A percentile compares a stretch with the other conserved stretches of the same genome.
These are phyloP conservation scores for Hypsibius dujardini DNA, from an alignment of 1,140 invertebrate genomes.

Conservation along the genomic window DNA sequence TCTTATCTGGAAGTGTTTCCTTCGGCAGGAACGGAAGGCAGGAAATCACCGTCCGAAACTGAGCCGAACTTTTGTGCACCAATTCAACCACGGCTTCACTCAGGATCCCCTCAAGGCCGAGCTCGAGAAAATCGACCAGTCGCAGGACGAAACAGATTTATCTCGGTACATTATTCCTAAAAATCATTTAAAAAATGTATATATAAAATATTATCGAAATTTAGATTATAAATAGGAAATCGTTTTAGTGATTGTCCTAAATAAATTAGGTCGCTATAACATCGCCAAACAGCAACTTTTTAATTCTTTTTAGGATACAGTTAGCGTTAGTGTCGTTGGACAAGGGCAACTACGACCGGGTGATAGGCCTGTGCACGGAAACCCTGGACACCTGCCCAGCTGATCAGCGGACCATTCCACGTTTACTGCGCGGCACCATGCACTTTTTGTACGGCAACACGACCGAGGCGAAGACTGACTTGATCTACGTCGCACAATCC, in stretches of 20 bases:
- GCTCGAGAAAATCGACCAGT: background rate
- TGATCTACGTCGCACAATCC: background rate
- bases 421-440: background rate
- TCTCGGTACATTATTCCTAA: no score
- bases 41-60: background rate
- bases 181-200: no score
- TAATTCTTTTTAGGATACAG: no score
- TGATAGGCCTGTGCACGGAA: background rate
- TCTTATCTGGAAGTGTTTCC: background rate
- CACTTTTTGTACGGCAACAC: background rate
- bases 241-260: no score
- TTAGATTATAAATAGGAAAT: no score
- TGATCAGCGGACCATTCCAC: background rate
- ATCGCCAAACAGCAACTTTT: no score
- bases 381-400: background rate
- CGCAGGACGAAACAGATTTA: no score
- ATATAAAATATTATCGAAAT: no score
- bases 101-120: background rate
- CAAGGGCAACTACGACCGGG: background rate
- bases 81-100: constrained; percentile 9
- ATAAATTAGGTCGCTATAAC: no score
- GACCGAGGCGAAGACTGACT: background rate
- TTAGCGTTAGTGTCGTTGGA: background rate
- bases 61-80: background rate
- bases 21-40: background rate